These are phyloP conservation scores for Arvicanthis niloticus DNA, from an alignment of 2,113 vertebrate genomes.

Conservation along the genomic window DNA sequence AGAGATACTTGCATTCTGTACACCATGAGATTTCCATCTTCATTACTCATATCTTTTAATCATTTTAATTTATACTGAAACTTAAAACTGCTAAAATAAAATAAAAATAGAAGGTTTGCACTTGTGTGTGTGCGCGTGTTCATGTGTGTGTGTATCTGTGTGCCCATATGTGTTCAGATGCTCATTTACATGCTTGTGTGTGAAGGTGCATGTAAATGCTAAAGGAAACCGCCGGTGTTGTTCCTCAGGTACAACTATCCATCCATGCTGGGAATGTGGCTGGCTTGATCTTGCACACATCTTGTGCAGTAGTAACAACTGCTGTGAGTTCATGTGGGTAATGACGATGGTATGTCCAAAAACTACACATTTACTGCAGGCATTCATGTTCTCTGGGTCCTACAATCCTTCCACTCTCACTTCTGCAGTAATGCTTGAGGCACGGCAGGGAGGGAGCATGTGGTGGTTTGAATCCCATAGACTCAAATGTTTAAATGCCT, in stretches of 20 bases:
- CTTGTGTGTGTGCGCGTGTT: background rate
- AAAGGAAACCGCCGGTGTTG: background rate
- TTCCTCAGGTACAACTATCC: background rate
- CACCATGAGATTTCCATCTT: background rate
- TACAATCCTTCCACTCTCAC: background rate
- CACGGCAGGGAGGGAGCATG: background rate
- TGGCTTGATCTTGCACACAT: background rate
- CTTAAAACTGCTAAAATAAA: background rate
- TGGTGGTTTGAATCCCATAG: background rate
- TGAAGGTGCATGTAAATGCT: no score
- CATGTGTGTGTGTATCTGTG: no score
- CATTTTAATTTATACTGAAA: background rate
- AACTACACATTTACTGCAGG: background rate
- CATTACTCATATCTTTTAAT: background rate
- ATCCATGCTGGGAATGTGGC: background rate
- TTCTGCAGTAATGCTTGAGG: background rate
- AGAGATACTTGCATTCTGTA: background rate
- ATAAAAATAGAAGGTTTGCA: background rate
- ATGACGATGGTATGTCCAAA: background rate
- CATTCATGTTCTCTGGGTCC: no score
- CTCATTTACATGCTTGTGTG: background rate
- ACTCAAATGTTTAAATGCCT: background rate
- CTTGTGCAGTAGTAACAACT: background rate
- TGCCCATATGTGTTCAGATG: background rate
- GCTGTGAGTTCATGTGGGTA: background rate